Evolutionary conservation across 2,888 invertebrate species (phyloP).

Genomic region (Orthosia incerta): DNA sequence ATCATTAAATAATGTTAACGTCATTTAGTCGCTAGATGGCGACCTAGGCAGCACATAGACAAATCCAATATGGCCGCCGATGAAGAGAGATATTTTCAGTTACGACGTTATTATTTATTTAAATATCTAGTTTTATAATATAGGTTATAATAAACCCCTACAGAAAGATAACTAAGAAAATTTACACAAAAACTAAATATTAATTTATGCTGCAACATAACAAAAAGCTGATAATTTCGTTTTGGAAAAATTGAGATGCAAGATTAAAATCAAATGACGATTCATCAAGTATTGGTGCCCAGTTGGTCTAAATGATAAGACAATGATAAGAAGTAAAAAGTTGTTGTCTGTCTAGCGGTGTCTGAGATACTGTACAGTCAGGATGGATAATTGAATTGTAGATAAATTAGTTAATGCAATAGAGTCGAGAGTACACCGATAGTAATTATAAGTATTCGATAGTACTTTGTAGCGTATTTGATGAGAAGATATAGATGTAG

Average conservation of each 20-base stretch:
- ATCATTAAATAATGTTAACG: conserved; percentile 36
- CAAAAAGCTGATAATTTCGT: conserved; percentile 22
- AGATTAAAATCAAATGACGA: conserved; percentile 9
- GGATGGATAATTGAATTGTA: conserved; percentile 23
- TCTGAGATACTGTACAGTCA: conserved; percentile 28
- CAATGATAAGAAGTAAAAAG: conserved; percentile 35
- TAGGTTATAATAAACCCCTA: neutral
- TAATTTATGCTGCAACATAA: conserved; percentile 30
- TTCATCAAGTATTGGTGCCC: neutral
- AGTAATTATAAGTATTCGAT: conserved; percentile 30
- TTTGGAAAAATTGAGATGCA: conserved; percentile 1
- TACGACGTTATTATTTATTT: conserved; percentile 7
- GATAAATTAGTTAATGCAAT: conserved; percentile 37
- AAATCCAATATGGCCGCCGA: conserved; percentile 84
- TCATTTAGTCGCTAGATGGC: conserved; percentile 74
- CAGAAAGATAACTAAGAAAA: conserved; percentile 24
- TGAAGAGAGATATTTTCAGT: conserved; percentile 9
- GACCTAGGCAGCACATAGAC: conserved; percentile 63
- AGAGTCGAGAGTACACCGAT: conserved; percentile 30
- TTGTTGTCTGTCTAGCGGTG: conserved; percentile 32
- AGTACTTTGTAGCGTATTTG: conserved; percentile 22
- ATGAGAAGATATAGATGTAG: conserved; percentile 20
- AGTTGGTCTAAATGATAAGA: conserved; percentile 25
- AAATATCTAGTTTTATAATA: neutral
- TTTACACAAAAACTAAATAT: conserved; percentile 26